These are phyloP conservation scores for Salvelinus alpinus DNA, from an alignment of 2,113 vertebrate species.

Conservation along the genomic window DNA sequence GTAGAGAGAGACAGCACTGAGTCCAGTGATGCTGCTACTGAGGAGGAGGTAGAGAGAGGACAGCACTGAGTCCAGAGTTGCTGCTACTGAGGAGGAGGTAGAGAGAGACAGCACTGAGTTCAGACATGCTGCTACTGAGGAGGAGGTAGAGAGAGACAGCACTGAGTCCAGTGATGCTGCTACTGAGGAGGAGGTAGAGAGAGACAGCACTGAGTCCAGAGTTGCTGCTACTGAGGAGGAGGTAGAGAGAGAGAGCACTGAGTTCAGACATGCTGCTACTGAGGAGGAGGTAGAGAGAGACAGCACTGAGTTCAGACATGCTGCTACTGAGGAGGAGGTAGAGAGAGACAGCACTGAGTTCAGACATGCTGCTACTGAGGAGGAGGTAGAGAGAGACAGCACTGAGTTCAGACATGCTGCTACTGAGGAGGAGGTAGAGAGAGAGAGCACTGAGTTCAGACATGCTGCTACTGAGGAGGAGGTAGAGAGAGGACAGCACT, in stretches of 20 bases:
- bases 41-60: no score
- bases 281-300: neutral
- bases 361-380: conserved; percentile 6
- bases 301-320: no score
- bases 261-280: conserved; percentile 12
- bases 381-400: neutral
- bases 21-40: no score
- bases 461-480: conserved; percentile 8
- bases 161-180: conserved; percentile 1
- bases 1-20: neutral
- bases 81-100: conserved; percentile 10
- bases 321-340: no score
- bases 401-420: no score
- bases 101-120: neutral
- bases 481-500: neutral
- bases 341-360: neutral
- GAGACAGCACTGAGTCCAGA: neutral
- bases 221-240: no score
- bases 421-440: no score
- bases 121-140: no score
- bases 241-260: no score
- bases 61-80: neutral
- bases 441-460: no score
- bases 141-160: no score
- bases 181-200: conserved; percentile 7